A percentile compares a stretch with the other conserved stretches of the same genome.
Conservation (phyloP, 2,113 vertebrate genomes). For the Antechinus stuartii region DNA sequence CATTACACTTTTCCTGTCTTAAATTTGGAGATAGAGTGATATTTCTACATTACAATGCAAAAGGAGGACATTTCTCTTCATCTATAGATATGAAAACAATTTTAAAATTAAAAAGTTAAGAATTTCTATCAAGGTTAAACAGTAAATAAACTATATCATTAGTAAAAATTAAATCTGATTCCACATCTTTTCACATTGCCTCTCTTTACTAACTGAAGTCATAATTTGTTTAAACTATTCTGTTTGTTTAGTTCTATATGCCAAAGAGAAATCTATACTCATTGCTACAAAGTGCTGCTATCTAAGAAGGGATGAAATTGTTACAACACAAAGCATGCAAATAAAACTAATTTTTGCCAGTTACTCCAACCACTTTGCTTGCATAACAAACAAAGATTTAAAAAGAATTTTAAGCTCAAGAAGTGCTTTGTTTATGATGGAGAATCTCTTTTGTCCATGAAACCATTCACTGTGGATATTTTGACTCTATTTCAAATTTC, state of each 20-base stretch:
- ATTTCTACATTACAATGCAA: neutral
- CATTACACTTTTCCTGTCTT: neutral
- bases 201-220: neutral
- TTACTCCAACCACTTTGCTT: neutral
- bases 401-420: neutral
- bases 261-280: neutral
- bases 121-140: neutral
- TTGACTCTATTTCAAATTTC: slow-evolving; percentile 25
- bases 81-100: neutral
- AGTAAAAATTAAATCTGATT: neutral
- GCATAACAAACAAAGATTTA: neutral
- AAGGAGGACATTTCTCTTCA: neutral
- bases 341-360: neutral
- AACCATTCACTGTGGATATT: neutral
- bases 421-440: neutral
- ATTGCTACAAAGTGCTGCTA: neutral
- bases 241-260: slow-evolving; percentile 18
- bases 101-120: neutral
- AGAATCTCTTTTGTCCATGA: neutral
- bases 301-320: slow-evolving; percentile 5
- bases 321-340: neutral
- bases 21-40: neutral
- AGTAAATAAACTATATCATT: neutral
- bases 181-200: neutral
- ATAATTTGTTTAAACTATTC: neutral